These are phyloP conservation scores for Drosophila nigritarsus DNA, from an alignment of 2,888 invertebrate genomes.

Conservation along the genomic window DNA sequence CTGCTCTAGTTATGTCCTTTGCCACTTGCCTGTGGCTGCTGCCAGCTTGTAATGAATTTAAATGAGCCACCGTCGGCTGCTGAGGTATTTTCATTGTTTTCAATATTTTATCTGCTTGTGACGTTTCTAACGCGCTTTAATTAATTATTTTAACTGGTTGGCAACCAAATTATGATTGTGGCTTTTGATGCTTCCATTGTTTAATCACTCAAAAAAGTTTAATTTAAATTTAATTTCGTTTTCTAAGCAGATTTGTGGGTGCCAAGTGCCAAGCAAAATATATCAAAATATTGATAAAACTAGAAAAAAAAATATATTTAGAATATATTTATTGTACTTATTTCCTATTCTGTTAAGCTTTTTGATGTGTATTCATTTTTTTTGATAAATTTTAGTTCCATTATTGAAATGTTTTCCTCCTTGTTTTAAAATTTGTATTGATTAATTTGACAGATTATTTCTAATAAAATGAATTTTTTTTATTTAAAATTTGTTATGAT, in stretches of 20 bases:
- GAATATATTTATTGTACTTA: not conserved
- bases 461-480: not conserved
- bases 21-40: conserved; percentile 8
- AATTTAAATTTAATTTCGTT: not conserved
- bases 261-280: not conserved
- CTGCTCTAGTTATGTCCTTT: conserved; percentile 10
- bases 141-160: conserved; percentile 59
- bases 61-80: conserved; percentile 37
- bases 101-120: conserved; percentile 22
- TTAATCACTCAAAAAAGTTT: not conserved
- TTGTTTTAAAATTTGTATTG: not conserved
- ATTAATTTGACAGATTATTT: not conserved
- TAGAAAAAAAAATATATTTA: not conserved
- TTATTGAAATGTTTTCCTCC: not conserved
- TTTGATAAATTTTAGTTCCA: not conserved
- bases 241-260: not conserved
- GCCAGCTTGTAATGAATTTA: conserved; percentile 45
- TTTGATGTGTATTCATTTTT: not conserved
- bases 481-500: not conserved
- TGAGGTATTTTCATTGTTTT: conserved; percentile 50
- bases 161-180: conserved; percentile 52
- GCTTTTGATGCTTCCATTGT: conserved; percentile 30
- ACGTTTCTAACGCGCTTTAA: conserved; percentile 18
- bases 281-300: not conserved
- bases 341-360: not conserved